These are phyloP conservation scores for Mercenaria mercenaria DNA, from an alignment of 1,140 invertebrate genomes.

Conservation along the genomic window DNA sequence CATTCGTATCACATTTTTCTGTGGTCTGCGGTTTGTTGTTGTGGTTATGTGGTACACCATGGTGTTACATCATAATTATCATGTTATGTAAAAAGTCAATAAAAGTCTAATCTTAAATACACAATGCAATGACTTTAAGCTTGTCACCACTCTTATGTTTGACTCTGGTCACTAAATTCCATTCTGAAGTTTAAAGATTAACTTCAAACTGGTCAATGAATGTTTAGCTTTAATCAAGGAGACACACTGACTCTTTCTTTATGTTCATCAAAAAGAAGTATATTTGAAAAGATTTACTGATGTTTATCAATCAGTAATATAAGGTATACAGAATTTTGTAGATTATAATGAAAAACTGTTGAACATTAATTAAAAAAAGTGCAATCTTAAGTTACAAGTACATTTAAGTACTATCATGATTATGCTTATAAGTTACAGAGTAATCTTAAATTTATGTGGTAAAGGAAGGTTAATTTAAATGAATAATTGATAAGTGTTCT, in stretches of 20 bases:
- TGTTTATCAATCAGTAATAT: no score
- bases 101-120: slow-evolving; percentile 11
- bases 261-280: not conserved
- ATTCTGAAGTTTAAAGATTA: not conserved
- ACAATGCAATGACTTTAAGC: not conserved
- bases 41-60: not conserved
- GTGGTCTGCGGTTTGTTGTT: not conserved
- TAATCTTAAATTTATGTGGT: no score
- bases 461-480: no score
- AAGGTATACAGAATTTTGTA: no score
- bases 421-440: no score
- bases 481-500: no score
- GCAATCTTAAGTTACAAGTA: no score
- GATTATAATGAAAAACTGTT: no score
- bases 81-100: not conserved
- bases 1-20: no score
- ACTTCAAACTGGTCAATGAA: not conserved
- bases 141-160: not conserved
- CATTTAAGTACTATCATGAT: no score
- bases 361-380: no score
- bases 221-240: not conserved
- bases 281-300: not conserved
- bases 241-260: not conserved
- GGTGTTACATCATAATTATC: not conserved
- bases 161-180: not conserved